These are phyloP conservation scores for Siderastrea siderea DNA, from an alignment of 92 coral and sea anemone species.

Conservation along the genomic window DNA sequence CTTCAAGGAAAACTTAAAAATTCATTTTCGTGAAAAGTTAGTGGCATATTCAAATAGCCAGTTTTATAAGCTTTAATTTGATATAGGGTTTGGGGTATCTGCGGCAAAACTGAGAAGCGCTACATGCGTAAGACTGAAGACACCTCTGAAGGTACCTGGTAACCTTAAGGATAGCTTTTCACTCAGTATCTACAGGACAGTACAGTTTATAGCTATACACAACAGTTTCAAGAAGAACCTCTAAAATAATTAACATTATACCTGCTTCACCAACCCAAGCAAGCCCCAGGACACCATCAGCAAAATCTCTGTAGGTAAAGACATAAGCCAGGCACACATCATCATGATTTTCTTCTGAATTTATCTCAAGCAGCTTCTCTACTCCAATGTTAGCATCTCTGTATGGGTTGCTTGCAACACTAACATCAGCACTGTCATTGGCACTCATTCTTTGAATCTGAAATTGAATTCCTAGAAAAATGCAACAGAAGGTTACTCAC, in stretches of 20 bases:
- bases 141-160: too few relatives aligned
- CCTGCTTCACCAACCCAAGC: constrained; percentile 97
- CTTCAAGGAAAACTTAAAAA: too few relatives aligned
- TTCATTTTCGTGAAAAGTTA: too few relatives aligned
- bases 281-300: constrained; percentile 96
- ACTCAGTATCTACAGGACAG: too few relatives aligned
- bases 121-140: too few relatives aligned
- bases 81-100: too few relatives aligned
- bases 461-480: constrained; percentile 80
- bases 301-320: constrained; percentile 96
- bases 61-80: too few relatives aligned
- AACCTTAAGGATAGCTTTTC: too few relatives aligned
- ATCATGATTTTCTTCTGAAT: constrained; percentile 77
- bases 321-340: constrained; percentile 84
- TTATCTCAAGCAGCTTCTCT: constrained; percentile 90
- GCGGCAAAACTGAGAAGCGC: too few relatives aligned
- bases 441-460: constrained; percentile 86
- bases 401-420: constrained; percentile 54
- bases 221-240: too few relatives aligned
- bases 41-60: too few relatives aligned
- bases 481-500: background rate
- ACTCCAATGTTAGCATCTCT: constrained; percentile 85
- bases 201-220: too few relatives aligned
- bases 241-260: background rate
- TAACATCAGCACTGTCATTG: constrained; percentile 66